These are phyloP conservation scores for Spermophilus dauricus DNA, from an alignment of 2,113 vertebrate genomes.

Conservation along the genomic window DNA sequence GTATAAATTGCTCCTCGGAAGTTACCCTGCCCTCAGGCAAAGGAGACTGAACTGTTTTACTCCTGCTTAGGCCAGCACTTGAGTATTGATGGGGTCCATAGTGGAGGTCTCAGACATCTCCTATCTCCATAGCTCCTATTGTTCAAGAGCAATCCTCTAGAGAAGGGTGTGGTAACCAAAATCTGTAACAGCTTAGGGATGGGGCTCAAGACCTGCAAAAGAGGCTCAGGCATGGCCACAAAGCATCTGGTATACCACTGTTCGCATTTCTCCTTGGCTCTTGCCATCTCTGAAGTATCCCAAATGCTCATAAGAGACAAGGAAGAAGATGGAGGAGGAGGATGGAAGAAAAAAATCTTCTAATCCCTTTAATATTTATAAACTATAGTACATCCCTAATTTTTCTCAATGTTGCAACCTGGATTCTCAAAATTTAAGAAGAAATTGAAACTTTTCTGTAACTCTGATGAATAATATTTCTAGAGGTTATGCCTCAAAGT, in stretches of 20 bases:
- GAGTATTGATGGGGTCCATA: rapidly evolving
- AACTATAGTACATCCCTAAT: not conserved
- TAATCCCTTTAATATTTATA: not conserved
- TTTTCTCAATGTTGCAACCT: not conserved
- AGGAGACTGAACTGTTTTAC: not conserved
- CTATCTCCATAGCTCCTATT: not conserved
- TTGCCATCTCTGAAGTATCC: not conserved
- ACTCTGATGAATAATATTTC: not conserved
- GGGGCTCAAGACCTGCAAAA: not conserved
- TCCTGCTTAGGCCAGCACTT: not conserved
- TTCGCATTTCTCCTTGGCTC: not conserved
- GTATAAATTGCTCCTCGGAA: not conserved
- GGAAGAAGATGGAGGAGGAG: not conserved
- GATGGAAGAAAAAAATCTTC: not conserved
- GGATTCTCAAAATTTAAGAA: not conserved
- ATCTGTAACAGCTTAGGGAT: not conserved
- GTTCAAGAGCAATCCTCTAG: not conserved
- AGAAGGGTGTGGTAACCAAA: not conserved
- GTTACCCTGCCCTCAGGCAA: not conserved
- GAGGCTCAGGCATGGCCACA: too few relatives aligned
- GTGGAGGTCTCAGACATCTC: not conserved
- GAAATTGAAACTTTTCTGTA: constrained; percentile 16
- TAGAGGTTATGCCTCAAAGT: not conserved
- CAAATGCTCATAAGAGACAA: not conserved
- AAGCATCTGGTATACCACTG: not conserved